A percentile compares a stretch with the other conserved stretches of the same genome.
These are phyloP conservation scores for Nesometra sesokonis DNA, from an alignment of 35 echinoderm and acorn worm species.

Conservation along the genomic window DNA sequence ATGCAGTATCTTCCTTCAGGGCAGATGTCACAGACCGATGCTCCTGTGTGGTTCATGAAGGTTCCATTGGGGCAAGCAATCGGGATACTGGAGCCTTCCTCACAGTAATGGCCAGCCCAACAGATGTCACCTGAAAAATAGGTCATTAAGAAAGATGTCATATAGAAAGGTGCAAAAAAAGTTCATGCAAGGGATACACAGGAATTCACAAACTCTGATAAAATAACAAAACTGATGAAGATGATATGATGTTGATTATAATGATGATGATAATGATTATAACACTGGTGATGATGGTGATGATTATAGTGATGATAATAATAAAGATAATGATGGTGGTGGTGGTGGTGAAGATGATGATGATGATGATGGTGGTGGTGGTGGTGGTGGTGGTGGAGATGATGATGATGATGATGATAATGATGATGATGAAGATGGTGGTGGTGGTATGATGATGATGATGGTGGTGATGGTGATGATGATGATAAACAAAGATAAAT, in stretches of 20 bases:
- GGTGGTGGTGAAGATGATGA: background rate
- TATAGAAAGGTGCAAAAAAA: too few species aligned
- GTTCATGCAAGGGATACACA: too few species aligned
- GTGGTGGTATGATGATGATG: too few species aligned
- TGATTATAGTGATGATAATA: too few species aligned
- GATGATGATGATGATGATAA: conserved; percentile 1
- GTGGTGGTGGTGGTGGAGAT: background rate
- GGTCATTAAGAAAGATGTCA: too few species aligned
- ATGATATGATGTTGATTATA: too few species aligned
- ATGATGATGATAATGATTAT: too few species aligned
- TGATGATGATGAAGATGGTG: background rate
- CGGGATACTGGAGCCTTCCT: conserved; percentile 42
- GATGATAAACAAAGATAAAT: conserved; percentile 2
- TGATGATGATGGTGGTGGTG: background rate
- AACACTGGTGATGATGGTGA: too few species aligned
- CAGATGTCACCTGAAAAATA: conserved; percentile 44
- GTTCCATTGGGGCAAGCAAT: conserved; percentile 75
- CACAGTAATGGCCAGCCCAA: conserved; percentile 60
- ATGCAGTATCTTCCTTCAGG: conserved; percentile 80
- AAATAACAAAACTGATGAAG: too few species aligned
- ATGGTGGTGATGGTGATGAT: conserved; percentile 1
- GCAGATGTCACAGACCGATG: conserved; percentile 62
- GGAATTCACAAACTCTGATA: too few species aligned
- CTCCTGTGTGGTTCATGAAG: conserved; percentile 79
- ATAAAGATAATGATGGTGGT: too few species aligned